phyloP scores from a whole-genome alignment of 1,140 invertebrate species.

The Nymphalis io region DNA sequence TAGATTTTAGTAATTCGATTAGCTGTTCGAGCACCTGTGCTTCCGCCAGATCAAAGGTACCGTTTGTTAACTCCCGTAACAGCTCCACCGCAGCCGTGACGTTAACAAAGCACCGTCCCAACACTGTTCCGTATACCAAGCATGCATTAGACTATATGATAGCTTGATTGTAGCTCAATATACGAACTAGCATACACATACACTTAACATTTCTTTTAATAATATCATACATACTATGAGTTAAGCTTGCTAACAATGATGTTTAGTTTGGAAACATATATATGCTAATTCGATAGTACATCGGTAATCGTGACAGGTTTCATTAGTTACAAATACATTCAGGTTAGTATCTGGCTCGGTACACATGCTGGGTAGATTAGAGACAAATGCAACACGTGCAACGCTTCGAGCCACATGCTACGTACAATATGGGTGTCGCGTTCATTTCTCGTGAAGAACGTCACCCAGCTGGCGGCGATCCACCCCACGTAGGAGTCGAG shows the following conservation, averaged over 20 bases:
- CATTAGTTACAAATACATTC: background rate
- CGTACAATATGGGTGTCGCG: conserved; percentile 69
- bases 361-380: conserved; percentile 28
- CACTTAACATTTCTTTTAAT: background rate
- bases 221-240: background rate
- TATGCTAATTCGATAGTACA: conserved; percentile 11
- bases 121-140: conserved; percentile 61
- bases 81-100: conserved; percentile 49
- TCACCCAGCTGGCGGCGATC: conserved; percentile 69
- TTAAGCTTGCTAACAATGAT: background rate
- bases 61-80: conserved; percentile 36
- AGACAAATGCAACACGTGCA: conserved; percentile 10
- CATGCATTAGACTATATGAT: conserved; percentile 44
- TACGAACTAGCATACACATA: conserved; percentile 12
- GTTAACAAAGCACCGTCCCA: conserved; percentile 68
- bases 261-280: conserved; percentile 15
- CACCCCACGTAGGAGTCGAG: conserved; percentile 73
- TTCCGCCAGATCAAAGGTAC: conserved; percentile 39
- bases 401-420: conserved; percentile 40
- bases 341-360: conserved; percentile 17
- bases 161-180: conserved; percentile 30
- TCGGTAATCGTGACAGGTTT: background rate
- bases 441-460: conserved; percentile 69
- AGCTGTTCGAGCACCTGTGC: conserved; percentile 54
- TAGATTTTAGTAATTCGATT: conserved; percentile 52